Conservation (phyloP, 2,113 vertebrate genomes). For the Xenopus laevis region DNA sequence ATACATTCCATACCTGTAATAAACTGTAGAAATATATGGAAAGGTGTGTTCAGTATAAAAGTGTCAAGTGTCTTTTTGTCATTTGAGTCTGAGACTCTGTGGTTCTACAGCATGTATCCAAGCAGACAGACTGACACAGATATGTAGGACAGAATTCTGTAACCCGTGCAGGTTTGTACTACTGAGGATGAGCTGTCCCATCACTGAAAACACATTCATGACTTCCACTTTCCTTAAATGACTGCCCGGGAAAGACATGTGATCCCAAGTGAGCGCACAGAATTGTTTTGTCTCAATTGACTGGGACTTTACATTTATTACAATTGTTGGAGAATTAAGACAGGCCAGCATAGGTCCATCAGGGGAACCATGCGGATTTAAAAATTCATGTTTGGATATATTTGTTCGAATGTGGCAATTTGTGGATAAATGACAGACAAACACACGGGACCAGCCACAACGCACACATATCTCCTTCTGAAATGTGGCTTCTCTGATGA, state of each 20-base stretch:
- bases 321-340: background rate
- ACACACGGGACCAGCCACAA: conserved; percentile 6
- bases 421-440: conserved; percentile 10
- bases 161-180: too few relatives aligned
- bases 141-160: too few relatives aligned
- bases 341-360: conserved; percentile 5
- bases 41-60: too few relatives aligned
- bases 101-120: too few relatives aligned
- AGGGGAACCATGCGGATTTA: background rate
- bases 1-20: too few relatives aligned
- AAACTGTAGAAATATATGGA: too few relatives aligned
- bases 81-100: too few relatives aligned
- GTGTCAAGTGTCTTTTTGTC: too few relatives aligned
- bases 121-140: too few relatives aligned
- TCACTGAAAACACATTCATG: background rate
- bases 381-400: conserved; percentile 16
- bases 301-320: conserved; percentile 13
- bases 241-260: background rate
- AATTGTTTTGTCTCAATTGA: background rate
- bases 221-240: conserved; percentile 3
- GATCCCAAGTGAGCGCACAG: background rate
- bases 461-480: background rate
- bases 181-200: background rate
- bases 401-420: conserved; percentile 23
- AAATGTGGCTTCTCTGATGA: conserved; percentile 20